Evolutionary conservation across 2,113 vertebrate genomes (phyloP).

Genomic region (Callopanchax toddi): DNA sequence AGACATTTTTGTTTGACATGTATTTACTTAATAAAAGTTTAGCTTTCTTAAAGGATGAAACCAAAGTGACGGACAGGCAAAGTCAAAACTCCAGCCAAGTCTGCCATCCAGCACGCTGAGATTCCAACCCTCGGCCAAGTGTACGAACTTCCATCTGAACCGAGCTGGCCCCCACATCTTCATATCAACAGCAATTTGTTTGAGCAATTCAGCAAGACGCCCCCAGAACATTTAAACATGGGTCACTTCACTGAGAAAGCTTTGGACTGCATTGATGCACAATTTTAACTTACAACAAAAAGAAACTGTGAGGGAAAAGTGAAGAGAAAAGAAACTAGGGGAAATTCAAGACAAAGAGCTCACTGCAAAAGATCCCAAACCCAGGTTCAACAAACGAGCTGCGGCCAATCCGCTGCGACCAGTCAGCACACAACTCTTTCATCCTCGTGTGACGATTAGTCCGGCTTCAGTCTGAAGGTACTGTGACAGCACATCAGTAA

Average conservation of each 20-base stretch:
- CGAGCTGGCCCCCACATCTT: slow-evolving; percentile 62
- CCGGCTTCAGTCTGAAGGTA: slow-evolving; percentile 24
- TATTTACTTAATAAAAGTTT: slow-evolving; percentile 10
- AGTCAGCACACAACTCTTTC: slow-evolving; percentile 46
- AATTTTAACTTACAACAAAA: slow-evolving; percentile 64
- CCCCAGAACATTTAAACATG: slow-evolving; percentile 64
- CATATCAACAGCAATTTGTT: slow-evolving; percentile 72
- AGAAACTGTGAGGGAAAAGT: slow-evolving; percentile 47
- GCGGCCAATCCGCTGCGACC: slow-evolving; percentile 49
- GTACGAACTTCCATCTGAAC: slow-evolving; percentile 43
- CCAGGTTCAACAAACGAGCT: slow-evolving; percentile 68
- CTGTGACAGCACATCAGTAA: slow-evolving; percentile 33
- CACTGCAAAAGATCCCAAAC: slow-evolving; percentile 59
- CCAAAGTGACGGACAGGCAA: slow-evolving; percentile 20
- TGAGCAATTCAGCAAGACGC: slow-evolving; percentile 54
- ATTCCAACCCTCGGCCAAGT: slow-evolving; percentile 21
- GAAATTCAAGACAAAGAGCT: slow-evolving; percentile 65
- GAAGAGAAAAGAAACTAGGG: slow-evolving; percentile 59
- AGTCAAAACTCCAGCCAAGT: slow-evolving; percentile 43
- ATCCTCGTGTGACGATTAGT: slow-evolving; percentile 33
- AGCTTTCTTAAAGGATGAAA: slow-evolving; percentile 15
- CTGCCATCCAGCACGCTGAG: slow-evolving; percentile 10
- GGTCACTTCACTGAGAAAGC: slow-evolving; percentile 68
- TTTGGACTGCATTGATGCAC: slow-evolving; percentile 63
- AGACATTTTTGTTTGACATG: slow-evolving; percentile 16